Base-by-base conservation (phyloP, 2,888 invertebrate species). In the Cantharis nigra region DNA sequence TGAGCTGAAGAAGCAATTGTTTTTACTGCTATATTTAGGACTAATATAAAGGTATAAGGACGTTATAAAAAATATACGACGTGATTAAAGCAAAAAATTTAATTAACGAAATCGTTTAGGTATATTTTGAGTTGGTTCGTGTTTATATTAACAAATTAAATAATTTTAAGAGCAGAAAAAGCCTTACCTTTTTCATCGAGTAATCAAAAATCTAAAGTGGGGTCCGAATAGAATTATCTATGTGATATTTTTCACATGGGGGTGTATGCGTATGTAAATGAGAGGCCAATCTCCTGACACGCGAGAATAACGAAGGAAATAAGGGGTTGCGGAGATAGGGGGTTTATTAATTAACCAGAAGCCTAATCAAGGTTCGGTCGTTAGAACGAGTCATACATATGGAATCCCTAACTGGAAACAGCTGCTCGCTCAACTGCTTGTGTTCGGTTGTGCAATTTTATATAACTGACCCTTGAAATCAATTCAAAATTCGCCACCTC, bases 321-420 rank as follows among this genome's bases (percentile, higher is more conserved):
- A 85, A 85, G 83, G 84, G 83, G 80, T 85, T 80, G 83, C 81
- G 83, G 83, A 84, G 79, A 75, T 82, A 87, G 87, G 88, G 88
- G 89, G 89, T 89, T 89, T 90, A 90, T 90, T 90, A 90, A 90
- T 90, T 90, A 90, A 89, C 89, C 89, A 89, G 89, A 89, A 89
- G 89, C 89, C 90, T 90, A 90, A 90, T 90, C 90, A 90, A 90
- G 90, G 88, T 84, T 83, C 77, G 80, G 81, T 78, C 82, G 81
- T 80, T 80, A 80, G 80, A 79, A 81, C 81, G 79, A 75, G 79
- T 77, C 81, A 81, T 82, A 81, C 81, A 83, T 82, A 83, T 81
- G 82, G 81, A 83, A 81, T 80, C 82, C 82, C 80, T 77, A 81
- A 80, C 77, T 78, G 78, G 78, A 78, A 82, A 82, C 83, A 83